phyloP scores from a whole-genome alignment of 1,140 invertebrate species.

The Scaptodrosophila lebanonensis region DNA sequence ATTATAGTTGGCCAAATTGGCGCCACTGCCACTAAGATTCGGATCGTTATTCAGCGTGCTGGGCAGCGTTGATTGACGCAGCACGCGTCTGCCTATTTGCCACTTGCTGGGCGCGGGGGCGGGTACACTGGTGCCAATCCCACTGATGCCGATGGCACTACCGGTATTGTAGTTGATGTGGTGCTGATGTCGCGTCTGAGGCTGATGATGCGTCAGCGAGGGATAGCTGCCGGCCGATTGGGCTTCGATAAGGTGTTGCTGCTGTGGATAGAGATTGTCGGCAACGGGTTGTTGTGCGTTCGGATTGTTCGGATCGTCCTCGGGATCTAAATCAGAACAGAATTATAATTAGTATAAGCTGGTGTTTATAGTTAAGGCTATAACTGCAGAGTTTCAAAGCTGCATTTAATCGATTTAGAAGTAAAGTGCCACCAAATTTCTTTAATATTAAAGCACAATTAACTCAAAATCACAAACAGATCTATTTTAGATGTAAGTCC shows the following conservation, averaged over 20 bases:
- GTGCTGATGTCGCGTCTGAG: slow-evolving; percentile 40
- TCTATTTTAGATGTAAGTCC: no score
- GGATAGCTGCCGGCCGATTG: slow-evolving; percentile 72
- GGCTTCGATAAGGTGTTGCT: slow-evolving; percentile 63
- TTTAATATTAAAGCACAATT: no score
- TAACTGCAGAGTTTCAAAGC: no score
- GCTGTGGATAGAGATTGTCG: slow-evolving; percentile 72
- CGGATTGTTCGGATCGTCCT: slow-evolving; percentile 75
- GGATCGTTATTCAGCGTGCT: slow-evolving; percentile 68
- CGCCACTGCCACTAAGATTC: slow-evolving; percentile 58
- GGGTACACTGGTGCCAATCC: slow-evolving; percentile 9
- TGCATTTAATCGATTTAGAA: no score
- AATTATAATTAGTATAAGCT: no score
- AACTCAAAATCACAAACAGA: no score
- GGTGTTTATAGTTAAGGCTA: no score
- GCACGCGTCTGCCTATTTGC: slow-evolving; percentile 65
- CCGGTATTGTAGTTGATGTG: slow-evolving; percentile 58
- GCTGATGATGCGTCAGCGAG: slow-evolving; percentile 56
- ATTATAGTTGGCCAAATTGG: slow-evolving; percentile 68
- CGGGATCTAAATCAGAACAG: slow-evolving; percentile 49
- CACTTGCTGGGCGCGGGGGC: slow-evolving; percentile 48
- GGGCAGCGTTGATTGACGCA: slow-evolving; percentile 74
- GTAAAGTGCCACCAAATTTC: no score
- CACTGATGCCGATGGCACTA: slow-evolving; percentile 61
- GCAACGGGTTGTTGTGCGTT: slow-evolving; percentile 59